Evolutionary conservation across 2,113 vertebrate genomes (phyloP).

Genomic region (Heterocephalus glaber): DNA sequence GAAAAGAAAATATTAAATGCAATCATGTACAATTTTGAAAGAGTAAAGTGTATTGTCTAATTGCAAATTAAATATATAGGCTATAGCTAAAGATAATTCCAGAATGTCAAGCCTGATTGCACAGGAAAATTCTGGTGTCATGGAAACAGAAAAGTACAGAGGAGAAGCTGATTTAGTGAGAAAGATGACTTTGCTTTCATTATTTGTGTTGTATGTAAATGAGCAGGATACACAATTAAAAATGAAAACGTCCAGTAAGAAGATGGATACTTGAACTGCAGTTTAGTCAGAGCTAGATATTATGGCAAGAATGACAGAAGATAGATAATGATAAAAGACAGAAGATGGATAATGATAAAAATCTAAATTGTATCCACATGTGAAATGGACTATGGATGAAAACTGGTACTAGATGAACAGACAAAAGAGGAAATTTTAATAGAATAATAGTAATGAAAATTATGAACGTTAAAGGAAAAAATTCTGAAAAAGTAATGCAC

Average conservation of each 20-base stretch:
- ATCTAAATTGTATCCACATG: neutral
- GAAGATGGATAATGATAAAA: neutral
- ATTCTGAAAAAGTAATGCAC: neutral
- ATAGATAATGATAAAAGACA: neutral
- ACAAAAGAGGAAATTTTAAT: neutral
- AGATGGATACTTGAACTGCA: neutral
- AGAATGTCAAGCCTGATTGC: neutral
- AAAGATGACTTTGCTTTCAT: neutral
- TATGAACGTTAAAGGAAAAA: conserved; percentile 6
- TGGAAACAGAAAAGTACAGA: neutral
- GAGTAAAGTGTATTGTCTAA: neutral
- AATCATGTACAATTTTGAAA: conserved; percentile 28
- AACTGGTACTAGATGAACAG: neutral
- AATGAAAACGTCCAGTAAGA: neutral
- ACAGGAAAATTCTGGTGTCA: neutral
- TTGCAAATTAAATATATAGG: neutral
- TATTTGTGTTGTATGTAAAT: neutral
- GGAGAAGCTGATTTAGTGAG: neutral
- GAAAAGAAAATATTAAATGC: neutral
- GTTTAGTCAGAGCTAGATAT: neutral
- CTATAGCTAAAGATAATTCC: conserved; percentile 7
- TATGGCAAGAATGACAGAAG: neutral
- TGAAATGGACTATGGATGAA: neutral
- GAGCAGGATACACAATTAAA: neutral
- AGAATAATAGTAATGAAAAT: neutral